These are phyloP conservation scores for Tetropium fuscum DNA, from an alignment of 2,888 invertebrate genomes.

Conservation along the genomic window DNA sequence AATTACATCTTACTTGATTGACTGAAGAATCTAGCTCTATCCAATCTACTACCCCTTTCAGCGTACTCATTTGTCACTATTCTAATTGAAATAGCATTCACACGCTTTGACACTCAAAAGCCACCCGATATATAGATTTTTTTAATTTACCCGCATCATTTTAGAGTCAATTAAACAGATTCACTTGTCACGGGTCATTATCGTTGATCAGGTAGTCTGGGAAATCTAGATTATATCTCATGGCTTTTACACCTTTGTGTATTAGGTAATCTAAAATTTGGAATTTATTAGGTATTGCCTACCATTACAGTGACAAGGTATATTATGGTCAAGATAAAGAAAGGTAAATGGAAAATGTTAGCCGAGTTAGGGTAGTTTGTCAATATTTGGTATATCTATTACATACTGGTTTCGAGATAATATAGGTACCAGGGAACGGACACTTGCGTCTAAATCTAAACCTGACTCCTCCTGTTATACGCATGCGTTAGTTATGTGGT, in stretches of 20 bases:
- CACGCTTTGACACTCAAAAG: slow-evolving; percentile 3
- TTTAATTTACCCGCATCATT: slow-evolving; percentile 34
- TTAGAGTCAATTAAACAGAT: slow-evolving; percentile 23
- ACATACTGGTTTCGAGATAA: no score
- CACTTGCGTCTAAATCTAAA: no score
- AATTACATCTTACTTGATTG: background rate
- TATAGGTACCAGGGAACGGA: no score
- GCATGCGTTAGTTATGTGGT: no score
- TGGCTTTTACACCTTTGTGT: slow-evolving; percentile 9
- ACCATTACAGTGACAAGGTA: background rate
- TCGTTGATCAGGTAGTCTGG: slow-evolving; percentile 4
- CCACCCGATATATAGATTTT: slow-evolving; percentile 2
- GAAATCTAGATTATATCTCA: slow-evolving; percentile 10
- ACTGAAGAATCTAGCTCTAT: background rate
- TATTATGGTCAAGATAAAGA: no score
- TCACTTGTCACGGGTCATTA: slow-evolving; percentile 23
- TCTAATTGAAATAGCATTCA: slow-evolving; percentile 15
- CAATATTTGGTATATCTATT: no score
- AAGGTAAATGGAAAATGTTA: no score
- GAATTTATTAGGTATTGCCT: background rate
- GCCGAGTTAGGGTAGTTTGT: no score
- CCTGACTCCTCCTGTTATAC: no score
- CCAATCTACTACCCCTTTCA: slow-evolving; percentile 6
- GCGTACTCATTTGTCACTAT: slow-evolving; percentile 14
- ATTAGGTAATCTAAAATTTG: background rate